Evolutionary conservation across 2,113 vertebrate species (phyloP), one percentile per base, ranked within the genome.

Genomic region (Pelodiscus sinensis): DNA sequence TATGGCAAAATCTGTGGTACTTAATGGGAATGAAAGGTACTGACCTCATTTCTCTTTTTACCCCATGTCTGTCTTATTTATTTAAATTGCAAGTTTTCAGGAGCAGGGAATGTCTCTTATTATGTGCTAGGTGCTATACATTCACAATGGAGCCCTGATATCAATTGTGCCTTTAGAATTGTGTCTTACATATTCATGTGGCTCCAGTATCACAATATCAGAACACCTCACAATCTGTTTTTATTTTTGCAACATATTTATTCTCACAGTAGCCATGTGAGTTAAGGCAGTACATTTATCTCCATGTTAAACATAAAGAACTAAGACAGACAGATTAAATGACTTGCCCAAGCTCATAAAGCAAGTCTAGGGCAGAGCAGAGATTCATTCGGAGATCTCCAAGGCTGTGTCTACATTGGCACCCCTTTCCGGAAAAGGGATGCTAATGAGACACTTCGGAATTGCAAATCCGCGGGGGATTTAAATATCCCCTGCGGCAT

Each of bases 141-240:
- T 79, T 83, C 52, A 55, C 62, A 89, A 54, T 38, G 54, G 31
- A 24, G 24, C 11, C 52, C 86, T 78, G 2, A 13, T 52, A 75
- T 31, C 55, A 24, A n/a, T 73, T 9, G 4, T 56, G 31, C 60
- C 14, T 13, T 71, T 51, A 38, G 15, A 19, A 15, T 35, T 4
- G 54, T 24, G 15, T 6, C 0, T 38, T 51, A 8, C n/a, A 27
- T 8, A n/a, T 54, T 24, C 4, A 71, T 12, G 21, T 22, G 38
- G 38, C 9, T 11, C 24, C 14, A 11, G 22, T 77, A 44, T 12
- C 22, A 27, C 25, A 44, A 25, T 50, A 27, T 50, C 9, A 24
- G 35, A 73, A 12, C n/a, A 73, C 18, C 31, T 38, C 31, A 58
- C 57, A 38, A 19, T 73, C 68, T 73, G 35, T 73, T 68, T 71